A percentile compares a stretch with the other conserved stretches of the same genome.
Conservation (phyloP, 2,888 invertebrate genomes). For the Eupithecia centaureata region DNA sequence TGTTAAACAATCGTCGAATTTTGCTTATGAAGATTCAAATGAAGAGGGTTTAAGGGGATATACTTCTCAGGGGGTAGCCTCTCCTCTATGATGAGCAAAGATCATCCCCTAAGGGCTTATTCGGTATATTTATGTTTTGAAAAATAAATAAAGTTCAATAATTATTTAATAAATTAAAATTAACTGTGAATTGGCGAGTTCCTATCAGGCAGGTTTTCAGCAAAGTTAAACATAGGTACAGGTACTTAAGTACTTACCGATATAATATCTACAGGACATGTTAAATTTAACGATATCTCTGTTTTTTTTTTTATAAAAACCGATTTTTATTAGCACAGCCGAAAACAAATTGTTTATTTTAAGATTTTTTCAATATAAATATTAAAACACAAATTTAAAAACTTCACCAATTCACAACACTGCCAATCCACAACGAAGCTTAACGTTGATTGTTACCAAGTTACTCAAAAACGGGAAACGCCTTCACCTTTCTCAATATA, state of each 20-base stretch:
- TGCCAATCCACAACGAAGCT: not conserved
- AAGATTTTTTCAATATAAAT: not conserved
- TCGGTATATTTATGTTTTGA: too few relatives aligned
- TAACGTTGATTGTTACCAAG: not conserved
- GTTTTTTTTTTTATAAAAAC: not conserved
- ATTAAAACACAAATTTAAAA: not conserved
- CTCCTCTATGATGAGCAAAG: too few relatives aligned
- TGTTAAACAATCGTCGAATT: too few relatives aligned
- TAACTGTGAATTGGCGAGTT: not conserved
- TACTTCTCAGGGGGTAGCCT: too few relatives aligned
- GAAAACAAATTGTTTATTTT: not conserved
- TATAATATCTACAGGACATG: conserved; percentile 9
- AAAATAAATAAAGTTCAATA: too few relatives aligned
- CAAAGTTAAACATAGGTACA: not conserved
- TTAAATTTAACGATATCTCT: not conserved
- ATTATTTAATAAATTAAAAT: too few relatives aligned
- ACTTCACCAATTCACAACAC: not conserved
- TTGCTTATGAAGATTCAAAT: too few relatives aligned
- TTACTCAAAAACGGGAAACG: not conserved
- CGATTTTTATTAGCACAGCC: not conserved
- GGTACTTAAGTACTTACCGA: not conserved
- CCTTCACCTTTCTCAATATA: not conserved
- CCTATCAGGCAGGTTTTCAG: not conserved
- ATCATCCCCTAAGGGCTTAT: too few relatives aligned
- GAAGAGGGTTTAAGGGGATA: too few relatives aligned